Percentiles rank a stretch among this genome's conserved stretches.
Evolutionary conservation across 2,888 invertebrate species (phyloP).

Genomic region (Leptinotarsa tumamoca): DNA sequence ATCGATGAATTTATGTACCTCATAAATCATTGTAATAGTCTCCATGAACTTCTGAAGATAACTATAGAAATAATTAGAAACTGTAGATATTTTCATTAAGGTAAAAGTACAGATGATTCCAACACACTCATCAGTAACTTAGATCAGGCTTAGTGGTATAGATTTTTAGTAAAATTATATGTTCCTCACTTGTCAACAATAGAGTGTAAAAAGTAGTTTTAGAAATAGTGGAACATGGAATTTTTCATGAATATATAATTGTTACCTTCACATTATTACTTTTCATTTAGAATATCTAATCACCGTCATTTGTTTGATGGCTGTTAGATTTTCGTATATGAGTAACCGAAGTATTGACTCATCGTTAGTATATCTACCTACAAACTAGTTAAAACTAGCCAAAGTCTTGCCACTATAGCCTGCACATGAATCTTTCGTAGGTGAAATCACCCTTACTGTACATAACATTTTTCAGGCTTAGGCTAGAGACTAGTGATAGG

Average conservation of each 20-base stretch:
- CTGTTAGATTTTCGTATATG: background rate
- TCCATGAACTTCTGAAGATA: too few relatives aligned
- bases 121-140: background rate
- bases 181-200: background rate
- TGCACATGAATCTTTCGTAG: background rate
- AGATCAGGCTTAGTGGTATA: background rate
- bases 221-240: too few relatives aligned
- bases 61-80: too few relatives aligned
- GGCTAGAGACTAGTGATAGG: background rate
- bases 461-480: constrained; percentile 14
- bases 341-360: background rate
- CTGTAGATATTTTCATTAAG: too few relatives aligned
- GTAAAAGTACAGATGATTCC: background rate
- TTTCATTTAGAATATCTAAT: too few relatives aligned
- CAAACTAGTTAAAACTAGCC: background rate
- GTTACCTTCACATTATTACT: too few relatives aligned
- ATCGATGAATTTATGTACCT: too few relatives aligned
- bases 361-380: background rate
- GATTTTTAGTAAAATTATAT: background rate
- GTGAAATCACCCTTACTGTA: background rate
- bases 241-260: too few relatives aligned
- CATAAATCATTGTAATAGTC: too few relatives aligned
- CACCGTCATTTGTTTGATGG: background rate
- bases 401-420: constrained; percentile 1
- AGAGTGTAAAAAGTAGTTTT: too few relatives aligned